Conservation (phyloP, 2,888 invertebrate species). For the Thalpophila matura region DNA sequence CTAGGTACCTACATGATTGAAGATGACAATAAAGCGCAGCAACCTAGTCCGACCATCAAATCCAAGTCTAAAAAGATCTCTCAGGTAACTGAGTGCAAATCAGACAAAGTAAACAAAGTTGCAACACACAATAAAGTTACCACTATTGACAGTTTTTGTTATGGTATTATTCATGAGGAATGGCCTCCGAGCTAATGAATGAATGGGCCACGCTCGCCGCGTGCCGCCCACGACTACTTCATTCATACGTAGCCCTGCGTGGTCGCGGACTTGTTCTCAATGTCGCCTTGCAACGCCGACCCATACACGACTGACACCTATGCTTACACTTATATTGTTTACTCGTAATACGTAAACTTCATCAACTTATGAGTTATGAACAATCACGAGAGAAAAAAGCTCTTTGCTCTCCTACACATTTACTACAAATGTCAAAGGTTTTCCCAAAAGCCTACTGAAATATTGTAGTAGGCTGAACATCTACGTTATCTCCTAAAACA, state of each 20-base stretch:
- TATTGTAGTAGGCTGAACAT: constrained; percentile 59
- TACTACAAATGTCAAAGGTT: constrained; percentile 68
- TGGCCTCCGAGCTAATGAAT: constrained; percentile 88
- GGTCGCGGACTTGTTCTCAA: constrained; percentile 79
- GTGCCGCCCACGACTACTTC: constrained; percentile 85
- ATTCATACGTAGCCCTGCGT: constrained; percentile 88
- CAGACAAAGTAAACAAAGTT: constrained; percentile 55
- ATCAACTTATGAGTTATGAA: constrained; percentile 1
- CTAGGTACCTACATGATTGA: too few species aligned
- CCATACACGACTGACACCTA: constrained; percentile 59
- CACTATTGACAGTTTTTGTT: constrained; percentile 84
- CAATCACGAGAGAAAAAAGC: constrained; percentile 21
- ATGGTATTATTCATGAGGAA: constrained; percentile 88
- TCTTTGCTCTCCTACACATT: constrained; percentile 23
- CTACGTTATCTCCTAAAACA: constrained; percentile 59
- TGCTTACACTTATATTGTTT: constrained; percentile 38
- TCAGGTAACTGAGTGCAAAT: constrained; percentile 23
- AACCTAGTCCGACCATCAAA: too few species aligned
- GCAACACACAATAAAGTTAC: constrained; percentile 68
- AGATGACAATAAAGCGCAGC: not conserved
- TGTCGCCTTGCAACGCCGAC: constrained; percentile 72
- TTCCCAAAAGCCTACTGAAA: constrained; percentile 41
- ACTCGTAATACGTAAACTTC: constrained; percentile 21
- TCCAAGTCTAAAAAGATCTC: not conserved
- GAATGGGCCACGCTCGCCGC: constrained; percentile 80